These are phyloP conservation scores for Rhynchophorus ferrugineus DNA, from an alignment of 1,140 invertebrate species.

Conservation along the genomic window DNA sequence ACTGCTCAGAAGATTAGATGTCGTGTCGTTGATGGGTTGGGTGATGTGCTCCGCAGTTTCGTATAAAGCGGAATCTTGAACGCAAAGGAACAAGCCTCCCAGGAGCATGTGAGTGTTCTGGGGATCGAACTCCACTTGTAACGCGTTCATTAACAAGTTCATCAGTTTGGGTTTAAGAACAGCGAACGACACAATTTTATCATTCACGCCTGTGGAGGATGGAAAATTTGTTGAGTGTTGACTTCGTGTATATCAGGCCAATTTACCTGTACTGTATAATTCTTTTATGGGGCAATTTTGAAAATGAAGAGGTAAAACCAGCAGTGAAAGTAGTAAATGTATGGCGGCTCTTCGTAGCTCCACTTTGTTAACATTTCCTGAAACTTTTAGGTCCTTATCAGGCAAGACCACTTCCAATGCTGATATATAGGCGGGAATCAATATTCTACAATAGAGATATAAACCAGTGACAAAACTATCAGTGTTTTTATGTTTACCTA, in stretches of 20 bases:
- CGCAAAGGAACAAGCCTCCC: slow-evolving; percentile 68
- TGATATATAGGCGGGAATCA: slow-evolving; percentile 81
- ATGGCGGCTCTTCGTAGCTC: slow-evolving; percentile 86
- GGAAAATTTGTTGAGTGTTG: too few species aligned
- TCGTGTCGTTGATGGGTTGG: slow-evolving; percentile 49
- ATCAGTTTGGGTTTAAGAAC: slow-evolving; percentile 75
- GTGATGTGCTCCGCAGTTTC: slow-evolving; percentile 64
- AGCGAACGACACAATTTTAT: slow-evolving; percentile 58
- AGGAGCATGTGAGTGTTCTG: slow-evolving; percentile 86
- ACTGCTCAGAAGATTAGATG: slow-evolving; percentile 60
- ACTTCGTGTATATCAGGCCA: too few species aligned
- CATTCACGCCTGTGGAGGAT: slow-evolving; percentile 26
- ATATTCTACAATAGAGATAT: slow-evolving; percentile 19
- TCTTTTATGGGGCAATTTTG: slow-evolving; percentile 73
- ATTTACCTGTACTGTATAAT: slow-evolving; percentile 45
- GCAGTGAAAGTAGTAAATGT: slow-evolving; percentile 79
- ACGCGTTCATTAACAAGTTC: slow-evolving; percentile 77
- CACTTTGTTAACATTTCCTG: slow-evolving; percentile 55
- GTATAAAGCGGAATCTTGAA: slow-evolving; percentile 72
- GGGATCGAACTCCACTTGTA: slow-evolving; percentile 80
- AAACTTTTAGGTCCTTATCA: slow-evolving; percentile 62
- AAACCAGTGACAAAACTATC: background rate
- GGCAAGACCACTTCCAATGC: slow-evolving; percentile 74
- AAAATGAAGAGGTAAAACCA: slow-evolving; percentile 87
- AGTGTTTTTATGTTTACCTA: background rate